These are phyloP conservation scores for Saccostrea echinata DNA, from an alignment of 1,140 invertebrate species.

Conservation along the genomic window DNA sequence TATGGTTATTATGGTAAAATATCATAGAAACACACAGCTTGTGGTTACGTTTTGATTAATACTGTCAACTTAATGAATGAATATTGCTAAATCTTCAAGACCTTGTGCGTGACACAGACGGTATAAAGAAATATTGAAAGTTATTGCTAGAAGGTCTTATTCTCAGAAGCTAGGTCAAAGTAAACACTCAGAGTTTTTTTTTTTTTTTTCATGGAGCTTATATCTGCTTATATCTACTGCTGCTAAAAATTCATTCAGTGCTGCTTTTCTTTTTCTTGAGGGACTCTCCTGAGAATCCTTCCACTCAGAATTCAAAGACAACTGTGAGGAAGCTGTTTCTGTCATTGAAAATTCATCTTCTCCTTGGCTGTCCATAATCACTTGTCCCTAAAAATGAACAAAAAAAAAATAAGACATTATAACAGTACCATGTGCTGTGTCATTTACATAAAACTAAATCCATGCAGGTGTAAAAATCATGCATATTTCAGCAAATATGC, in stretches of 20 bases:
- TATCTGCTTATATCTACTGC: background rate
- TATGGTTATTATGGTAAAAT: too few species aligned
- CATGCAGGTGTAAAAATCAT: too few species aligned
- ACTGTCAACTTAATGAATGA: too few species aligned
- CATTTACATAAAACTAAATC: too few species aligned
- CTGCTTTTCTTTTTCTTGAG: constrained; percentile 11
- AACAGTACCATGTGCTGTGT: too few species aligned
- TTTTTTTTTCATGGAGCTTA: background rate
- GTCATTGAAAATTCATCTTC: background rate
- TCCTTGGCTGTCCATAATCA: background rate
- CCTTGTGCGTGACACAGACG: too few species aligned
- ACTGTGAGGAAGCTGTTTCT: background rate
- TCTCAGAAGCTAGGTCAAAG: background rate
- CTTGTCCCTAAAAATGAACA: background rate
- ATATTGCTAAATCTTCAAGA: too few species aligned
- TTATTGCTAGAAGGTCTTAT: too few species aligned
- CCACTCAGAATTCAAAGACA: background rate
- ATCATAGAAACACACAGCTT: too few species aligned
- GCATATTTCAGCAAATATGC: too few species aligned
- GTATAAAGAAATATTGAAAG: too few species aligned
- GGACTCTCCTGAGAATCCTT: constrained; percentile 11
- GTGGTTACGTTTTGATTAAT: too few species aligned
- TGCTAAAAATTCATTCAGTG: background rate
- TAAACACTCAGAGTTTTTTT: background rate
- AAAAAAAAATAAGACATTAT: background rate